Base-by-base conservation (phyloP, 2,797 vertebrate species). In the Lepilemur ruficaudatus region DNA sequence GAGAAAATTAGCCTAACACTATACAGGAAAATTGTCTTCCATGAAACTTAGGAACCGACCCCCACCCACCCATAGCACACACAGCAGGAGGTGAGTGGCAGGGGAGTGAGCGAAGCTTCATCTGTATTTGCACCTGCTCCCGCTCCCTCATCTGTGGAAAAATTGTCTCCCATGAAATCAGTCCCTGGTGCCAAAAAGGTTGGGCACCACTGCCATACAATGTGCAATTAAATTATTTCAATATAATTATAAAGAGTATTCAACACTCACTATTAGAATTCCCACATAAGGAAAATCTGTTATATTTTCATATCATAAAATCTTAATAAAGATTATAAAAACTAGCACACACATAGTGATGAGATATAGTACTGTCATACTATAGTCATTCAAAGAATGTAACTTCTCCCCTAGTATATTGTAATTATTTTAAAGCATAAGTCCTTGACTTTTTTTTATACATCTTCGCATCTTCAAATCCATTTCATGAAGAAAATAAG, bases 281-380 rank as follows among this genome's bases (percentile, higher is more conserved):
- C 65, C 84, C 85, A 94, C 32, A 85, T 78, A 23, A 88, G 55
- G 15, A 86, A 94, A 81, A 91, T 50, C 4, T 72, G 18, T 79
- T 89, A 55, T 38, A 22, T 85, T 92, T 88, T 81, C n/a, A 32
- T 52, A 88, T 43, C 55, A 85, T 84, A 72, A 90, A 72, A 73
- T 72, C 5, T 28, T 69, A 86, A 93, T 35, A 65, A 90, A 92
- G 32, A 12, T 93, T 82, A 89, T 52, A 92, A 89, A 96, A 92
- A 30, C n/a, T 38, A 95, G 48, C 23, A 70, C 6, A 86, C 0
- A 61, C n/a, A 82, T 14, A 41, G 18, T 46, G 59, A 87, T 67
- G 10, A 79, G 30, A 78, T 72, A 80, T 0, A 93, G 50, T n/a
- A 9, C 67, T 63, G 6, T 57, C 75, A 92, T 43, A 69, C 20